Evolutionary conservation across 2,797 vertebrate species (phyloP).

Genomic region (Vespertilio murinus): DNA sequence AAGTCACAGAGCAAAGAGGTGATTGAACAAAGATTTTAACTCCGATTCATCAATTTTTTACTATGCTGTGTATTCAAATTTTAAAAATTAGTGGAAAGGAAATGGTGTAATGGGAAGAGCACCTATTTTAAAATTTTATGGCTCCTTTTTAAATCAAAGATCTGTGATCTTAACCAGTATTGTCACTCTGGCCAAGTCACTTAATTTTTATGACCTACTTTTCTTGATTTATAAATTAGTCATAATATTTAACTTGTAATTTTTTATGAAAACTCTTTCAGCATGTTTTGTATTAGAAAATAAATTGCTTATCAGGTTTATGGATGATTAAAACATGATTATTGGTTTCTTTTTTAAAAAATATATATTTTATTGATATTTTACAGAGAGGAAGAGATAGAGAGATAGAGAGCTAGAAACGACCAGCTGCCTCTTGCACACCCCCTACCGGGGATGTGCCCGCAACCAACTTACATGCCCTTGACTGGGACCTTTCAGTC

Average conservation of each 20-base stretch:
- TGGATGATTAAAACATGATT: background rate
- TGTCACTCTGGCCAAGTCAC: background rate
- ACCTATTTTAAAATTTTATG: background rate
- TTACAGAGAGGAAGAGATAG: too few species aligned
- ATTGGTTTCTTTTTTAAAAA: too few species aligned
- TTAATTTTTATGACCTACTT: background rate
- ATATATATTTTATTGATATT: too few species aligned
- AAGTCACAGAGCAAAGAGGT: background rate
- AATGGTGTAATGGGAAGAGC: background rate
- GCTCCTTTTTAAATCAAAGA: background rate
- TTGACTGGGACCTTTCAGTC: too few species aligned
- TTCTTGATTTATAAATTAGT: background rate
- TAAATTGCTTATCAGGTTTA: background rate
- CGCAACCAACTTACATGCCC: too few species aligned
- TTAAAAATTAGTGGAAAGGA: background rate
- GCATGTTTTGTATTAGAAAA: background rate
- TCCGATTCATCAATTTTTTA: background rate
- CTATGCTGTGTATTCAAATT: background rate
- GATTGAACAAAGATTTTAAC: background rate
- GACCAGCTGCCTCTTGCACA: too few species aligned
- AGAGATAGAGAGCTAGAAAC: too few species aligned
- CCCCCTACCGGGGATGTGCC: too few species aligned
- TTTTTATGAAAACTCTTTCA: constrained; percentile 17
- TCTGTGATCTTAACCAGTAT: background rate
- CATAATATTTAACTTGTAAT: background rate